These are phyloP conservation scores for Trissonchulus sp. DNA, from an alignment of 2,888 invertebrate species.

Conservation along the genomic window DNA sequence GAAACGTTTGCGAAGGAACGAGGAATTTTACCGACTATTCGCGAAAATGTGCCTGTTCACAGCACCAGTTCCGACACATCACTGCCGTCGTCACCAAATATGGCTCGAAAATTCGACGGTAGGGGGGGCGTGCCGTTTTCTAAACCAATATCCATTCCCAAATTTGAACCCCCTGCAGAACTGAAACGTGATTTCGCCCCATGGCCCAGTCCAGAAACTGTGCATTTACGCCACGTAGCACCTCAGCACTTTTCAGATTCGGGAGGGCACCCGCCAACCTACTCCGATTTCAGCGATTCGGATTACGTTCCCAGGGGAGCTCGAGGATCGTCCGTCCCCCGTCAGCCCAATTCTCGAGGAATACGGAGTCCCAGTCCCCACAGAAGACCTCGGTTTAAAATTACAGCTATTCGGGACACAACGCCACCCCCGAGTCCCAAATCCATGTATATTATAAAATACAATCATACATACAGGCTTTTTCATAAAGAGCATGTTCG, in stretches of 20 bases:
- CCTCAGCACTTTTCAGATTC: no score
- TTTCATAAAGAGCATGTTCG: no score
- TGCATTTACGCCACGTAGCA: background rate
- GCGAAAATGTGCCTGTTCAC: background rate
- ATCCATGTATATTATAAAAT: no score
- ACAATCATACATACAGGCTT: no score
- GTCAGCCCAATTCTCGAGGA: background rate
- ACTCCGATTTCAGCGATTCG: background rate
- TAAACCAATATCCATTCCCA: no score
- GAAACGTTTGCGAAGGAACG: background rate
- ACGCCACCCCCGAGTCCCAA: background rate
- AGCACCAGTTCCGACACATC: background rate
- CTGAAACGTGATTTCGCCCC: background rate
- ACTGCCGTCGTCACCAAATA: background rate
- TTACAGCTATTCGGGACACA: background rate
- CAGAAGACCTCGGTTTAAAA: background rate
- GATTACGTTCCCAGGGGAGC: background rate
- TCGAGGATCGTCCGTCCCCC: background rate
- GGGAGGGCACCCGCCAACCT: background rate
- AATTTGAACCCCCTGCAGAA: no score
- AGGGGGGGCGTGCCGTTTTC: no score
- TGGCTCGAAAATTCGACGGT: no score
- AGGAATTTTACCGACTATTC: background rate
- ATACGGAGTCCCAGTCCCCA: background rate
- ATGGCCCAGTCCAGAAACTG: background rate